phyloP scores from a whole-genome alignment of 2,888 invertebrate species.

The Eupithecia subumbrata region DNA sequence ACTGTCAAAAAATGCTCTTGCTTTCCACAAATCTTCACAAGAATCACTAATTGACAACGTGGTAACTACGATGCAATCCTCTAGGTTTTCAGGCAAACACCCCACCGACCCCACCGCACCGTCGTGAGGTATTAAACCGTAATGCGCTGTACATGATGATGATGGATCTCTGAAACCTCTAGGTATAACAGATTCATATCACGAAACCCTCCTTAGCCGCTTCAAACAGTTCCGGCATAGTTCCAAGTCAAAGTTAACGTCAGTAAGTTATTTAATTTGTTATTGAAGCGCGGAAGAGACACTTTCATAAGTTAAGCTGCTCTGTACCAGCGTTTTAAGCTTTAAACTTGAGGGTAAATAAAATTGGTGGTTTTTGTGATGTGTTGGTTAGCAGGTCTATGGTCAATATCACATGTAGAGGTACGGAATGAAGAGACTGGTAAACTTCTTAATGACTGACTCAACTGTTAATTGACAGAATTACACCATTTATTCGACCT shows the following conservation, averaged over 20 bases:
- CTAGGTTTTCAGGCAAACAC: neutral
- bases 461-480: too few species aligned
- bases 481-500: too few species aligned
- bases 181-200: neutral
- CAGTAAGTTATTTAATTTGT: slow-evolving; percentile 22
- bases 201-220: neutral
- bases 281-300: slow-evolving; percentile 2
- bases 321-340: neutral
- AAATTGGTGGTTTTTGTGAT: neutral
- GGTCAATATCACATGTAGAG: too few species aligned
- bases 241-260: slow-evolving; percentile 4
- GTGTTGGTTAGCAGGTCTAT: neutral
- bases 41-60: too few species aligned
- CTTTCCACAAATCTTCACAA: neutral
- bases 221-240: neutral
- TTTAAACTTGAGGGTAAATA: neutral
- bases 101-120: neutral
- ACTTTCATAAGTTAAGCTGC: slow-evolving; percentile 4
- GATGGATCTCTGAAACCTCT: neutral
- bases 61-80: neutral
- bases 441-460: too few species aligned
- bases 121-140: neutral
- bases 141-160: neutral
- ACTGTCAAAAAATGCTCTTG: neutral
- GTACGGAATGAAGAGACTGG: too few species aligned